Conservation (phyloP, 1,140 invertebrate species). For the Protaetia brevitarsis region DNA sequence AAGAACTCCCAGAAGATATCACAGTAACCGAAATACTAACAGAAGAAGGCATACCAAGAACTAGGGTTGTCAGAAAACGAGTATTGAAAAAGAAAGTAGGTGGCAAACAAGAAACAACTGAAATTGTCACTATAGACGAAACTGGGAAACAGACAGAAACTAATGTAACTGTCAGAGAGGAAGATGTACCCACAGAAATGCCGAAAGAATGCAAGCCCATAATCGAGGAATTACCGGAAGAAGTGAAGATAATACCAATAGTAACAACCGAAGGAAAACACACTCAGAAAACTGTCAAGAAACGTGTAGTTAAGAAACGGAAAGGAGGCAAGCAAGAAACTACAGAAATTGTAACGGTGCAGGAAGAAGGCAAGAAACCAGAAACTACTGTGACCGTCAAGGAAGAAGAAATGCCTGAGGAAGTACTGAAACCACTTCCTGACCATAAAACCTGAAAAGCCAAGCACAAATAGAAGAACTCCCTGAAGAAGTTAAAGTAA, state of each 20-base stretch:
- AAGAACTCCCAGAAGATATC: constrained; percentile 38
- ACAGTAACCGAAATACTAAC: constrained; percentile 29
- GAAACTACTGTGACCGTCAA: constrained; percentile 40
- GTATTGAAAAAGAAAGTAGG: constrained; percentile 42
- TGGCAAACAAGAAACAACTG: constrained; percentile 43
- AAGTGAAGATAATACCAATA: constrained; percentile 33
- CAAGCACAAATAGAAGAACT: constrained; percentile 37
- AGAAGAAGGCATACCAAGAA: constrained; percentile 39
- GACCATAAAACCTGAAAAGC: constrained; percentile 39
- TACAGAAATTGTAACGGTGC: constrained; percentile 51
- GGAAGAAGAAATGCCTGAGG: constrained; percentile 32
- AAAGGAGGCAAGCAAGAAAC: constrained; percentile 46
- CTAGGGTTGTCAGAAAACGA: constrained; percentile 40
- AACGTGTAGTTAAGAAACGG: constrained; percentile 35
- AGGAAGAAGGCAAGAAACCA: constrained; percentile 51
- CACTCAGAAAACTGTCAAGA: constrained; percentile 30
- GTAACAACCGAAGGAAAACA: constrained; percentile 33
- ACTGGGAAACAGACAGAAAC: constrained; percentile 27
- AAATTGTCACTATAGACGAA: constrained; percentile 42
- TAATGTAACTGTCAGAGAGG: constrained; percentile 27
- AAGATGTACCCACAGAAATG: constrained; percentile 23
- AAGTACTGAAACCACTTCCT: constrained; percentile 34
- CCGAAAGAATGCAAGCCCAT: constrained; percentile 32
- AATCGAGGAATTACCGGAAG: constrained; percentile 43
- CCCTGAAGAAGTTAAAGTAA: constrained; percentile 44